Evolutionary conservation across 2,797 vertebrate species (phyloP), one percentile per base, ranked within the genome.

Genomic region (Pterois miles): DNA sequence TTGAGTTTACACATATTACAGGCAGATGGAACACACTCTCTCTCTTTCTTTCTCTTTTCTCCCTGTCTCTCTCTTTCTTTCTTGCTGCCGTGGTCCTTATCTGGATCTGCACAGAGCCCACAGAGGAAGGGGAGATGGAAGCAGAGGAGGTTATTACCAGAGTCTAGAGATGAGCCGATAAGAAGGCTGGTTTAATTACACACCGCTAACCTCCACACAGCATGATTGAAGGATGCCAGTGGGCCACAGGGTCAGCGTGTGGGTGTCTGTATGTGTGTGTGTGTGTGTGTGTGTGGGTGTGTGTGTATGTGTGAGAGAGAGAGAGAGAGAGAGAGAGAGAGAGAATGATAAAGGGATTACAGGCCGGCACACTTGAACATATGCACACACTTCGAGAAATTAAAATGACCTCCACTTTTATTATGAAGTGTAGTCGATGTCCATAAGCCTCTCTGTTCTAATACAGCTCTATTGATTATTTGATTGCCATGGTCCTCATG

Each of bases 91-190:
- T 33, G 48, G 16, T 48, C 53, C 72, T 91, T 91, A 92, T 92
- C 92, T 84, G 76, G 74, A 88, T 89, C 86, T 86, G 66, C 74
- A 57, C 74, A 57, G 81, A 74, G 76, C 70, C 52, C 80, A 76
- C 74, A 85, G 89, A 92, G 86, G 89, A 92, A 89, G 68, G 76
- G 82, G 88, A 88, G 89, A 85, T 85, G 85, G 91, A 84, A 79
- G 90, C 85, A 74, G 75, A 87, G 91, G 75, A 88, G 86, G 88
- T 94, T 94, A 92, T 92, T 94, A 90, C 89, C 74, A 65, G 72
- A 85, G 90, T 91, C 91, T 91, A 86, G 84, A 94, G 94, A 94
- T 93, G 87, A 83, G 88, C 66, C 36, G 91, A 94, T 95, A 94
- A 94, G 89, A 58, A 53, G 67, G 87, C 85, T 77, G 77, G 82